phyloP scores from a whole-genome alignment of 2,888 invertebrate genomes.

The Tuta absoluta region DNA sequence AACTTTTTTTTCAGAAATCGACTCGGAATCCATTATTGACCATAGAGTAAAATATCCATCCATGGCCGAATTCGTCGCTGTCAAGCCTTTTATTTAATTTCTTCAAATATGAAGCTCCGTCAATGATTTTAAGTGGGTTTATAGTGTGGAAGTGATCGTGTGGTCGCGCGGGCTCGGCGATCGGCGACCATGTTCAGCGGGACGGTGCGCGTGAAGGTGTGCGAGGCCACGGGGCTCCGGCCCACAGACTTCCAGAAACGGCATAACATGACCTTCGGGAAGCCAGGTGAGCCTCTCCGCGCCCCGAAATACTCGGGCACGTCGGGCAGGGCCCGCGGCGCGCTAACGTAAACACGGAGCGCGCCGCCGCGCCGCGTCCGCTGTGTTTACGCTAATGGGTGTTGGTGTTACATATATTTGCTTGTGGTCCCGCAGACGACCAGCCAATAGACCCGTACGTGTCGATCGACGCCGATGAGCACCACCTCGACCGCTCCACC shows the following conservation, averaged over 20 bases:
- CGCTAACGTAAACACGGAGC: conserved; percentile 26
- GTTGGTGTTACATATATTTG: conserved; percentile 74
- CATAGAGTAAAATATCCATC: conserved; percentile 76
- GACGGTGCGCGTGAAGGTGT: conserved; percentile 96
- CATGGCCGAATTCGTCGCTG: conserved; percentile 79
- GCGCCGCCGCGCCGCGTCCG: neutral
- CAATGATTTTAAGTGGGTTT: conserved; percentile 77
- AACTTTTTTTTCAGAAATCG: conserved; percentile 59
- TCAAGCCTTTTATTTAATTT: conserved; percentile 76
- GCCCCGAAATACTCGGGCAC: conserved; percentile 34
- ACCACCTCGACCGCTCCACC: conserved; percentile 94
- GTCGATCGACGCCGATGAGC: conserved; percentile 97
- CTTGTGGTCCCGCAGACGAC: conserved; percentile 81
- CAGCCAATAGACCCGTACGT: conserved; percentile 98
- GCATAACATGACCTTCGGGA: conserved; percentile 92
- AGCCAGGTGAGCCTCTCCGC: conserved; percentile 81
- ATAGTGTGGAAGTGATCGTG: conserved; percentile 78
- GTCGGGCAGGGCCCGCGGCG: conserved; percentile 26
- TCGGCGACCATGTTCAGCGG: conserved; percentile 94
- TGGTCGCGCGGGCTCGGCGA: conserved; percentile 75
- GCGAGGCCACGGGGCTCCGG: conserved; percentile 97
- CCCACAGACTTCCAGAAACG: conserved; percentile 97
- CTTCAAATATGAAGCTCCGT: conserved; percentile 75
- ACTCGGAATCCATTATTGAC: conserved; percentile 60
- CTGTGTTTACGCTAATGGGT: conserved; percentile 72